These are phyloP conservation scores for Phasia obesa DNA, from an alignment of 2,888 invertebrate species.

Conservation along the genomic window DNA sequence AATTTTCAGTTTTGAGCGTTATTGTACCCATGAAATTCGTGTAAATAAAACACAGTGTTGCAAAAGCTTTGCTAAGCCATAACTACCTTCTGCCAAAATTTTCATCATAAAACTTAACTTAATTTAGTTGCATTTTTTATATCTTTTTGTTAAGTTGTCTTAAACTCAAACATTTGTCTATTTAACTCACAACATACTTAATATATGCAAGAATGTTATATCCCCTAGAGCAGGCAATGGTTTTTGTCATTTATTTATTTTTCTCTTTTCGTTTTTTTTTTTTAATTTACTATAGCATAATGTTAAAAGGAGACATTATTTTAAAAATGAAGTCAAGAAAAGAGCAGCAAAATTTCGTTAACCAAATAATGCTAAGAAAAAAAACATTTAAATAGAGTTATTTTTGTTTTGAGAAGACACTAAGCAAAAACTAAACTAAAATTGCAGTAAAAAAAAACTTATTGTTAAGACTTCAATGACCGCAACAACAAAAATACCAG, in stretches of 20 bases:
- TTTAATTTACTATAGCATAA: slow-evolving; percentile 19
- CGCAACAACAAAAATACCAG: too few species aligned
- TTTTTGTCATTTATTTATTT: slow-evolving; percentile 20
- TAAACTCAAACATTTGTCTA: slow-evolving; percentile 30
- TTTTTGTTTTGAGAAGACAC: too few species aligned
- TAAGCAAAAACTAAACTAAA: too few species aligned
- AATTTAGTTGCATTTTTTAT: slow-evolving; percentile 9
- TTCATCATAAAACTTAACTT: not conserved
- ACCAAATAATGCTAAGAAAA: too few species aligned
- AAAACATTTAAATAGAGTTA: too few species aligned
- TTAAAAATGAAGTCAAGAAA: slow-evolving; percentile 12
- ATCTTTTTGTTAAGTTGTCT: slow-evolving; percentile 12
- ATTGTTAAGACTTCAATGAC: too few species aligned
- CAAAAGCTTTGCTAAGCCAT: not conserved
- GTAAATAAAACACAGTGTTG: too few species aligned
- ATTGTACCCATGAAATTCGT: too few species aligned
- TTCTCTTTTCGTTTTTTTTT: too few species aligned
- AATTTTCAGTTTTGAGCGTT: too few species aligned
- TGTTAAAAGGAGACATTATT: slow-evolving; percentile 8
- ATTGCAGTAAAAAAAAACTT: too few species aligned
- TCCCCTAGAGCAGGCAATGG: slow-evolving; percentile 47
- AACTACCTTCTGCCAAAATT: not conserved
- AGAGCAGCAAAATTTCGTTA: not conserved
- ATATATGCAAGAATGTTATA: slow-evolving; percentile 35
- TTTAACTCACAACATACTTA: slow-evolving; percentile 26